Conservation (phyloP, 1,140 invertebrate species). For the Drosophila malerkotliana region DNA sequence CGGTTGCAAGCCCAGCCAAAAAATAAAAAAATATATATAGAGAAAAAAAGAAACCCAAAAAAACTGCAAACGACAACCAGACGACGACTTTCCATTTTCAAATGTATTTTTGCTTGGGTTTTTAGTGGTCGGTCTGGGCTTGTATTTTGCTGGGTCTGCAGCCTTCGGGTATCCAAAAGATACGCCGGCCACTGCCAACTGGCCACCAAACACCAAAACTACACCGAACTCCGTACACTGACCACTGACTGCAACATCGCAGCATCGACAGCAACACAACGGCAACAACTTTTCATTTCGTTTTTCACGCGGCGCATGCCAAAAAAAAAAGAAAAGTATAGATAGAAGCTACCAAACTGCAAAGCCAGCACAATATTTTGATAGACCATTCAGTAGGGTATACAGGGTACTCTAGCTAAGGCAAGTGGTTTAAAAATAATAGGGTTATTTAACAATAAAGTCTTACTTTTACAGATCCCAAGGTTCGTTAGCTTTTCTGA, state of each 20-base stretch:
- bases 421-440: background rate
- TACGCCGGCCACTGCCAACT: slow-evolving; percentile 41
- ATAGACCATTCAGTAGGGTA: slow-evolving; percentile 24
- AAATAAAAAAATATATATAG: slow-evolving; percentile 12
- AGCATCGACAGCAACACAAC: slow-evolving; percentile 42
- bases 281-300: slow-evolving; percentile 79
- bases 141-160: slow-evolving; percentile 54
- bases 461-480: too few species aligned
- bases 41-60: slow-evolving; percentile 29
- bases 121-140: background rate
- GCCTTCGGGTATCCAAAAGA: slow-evolving; percentile 39
- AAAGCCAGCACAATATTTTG: slow-evolving; percentile 35
- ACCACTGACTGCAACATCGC: slow-evolving; percentile 43
- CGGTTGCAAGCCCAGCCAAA: slow-evolving; percentile 60
- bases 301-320: slow-evolving; percentile 74
- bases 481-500: background rate
- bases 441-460: background rate
- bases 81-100: slow-evolving; percentile 78
- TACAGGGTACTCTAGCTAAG: slow-evolving; percentile 6
- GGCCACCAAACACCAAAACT: slow-evolving; percentile 8
- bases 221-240: slow-evolving; percentile 5
- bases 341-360: slow-evolving; percentile 50
- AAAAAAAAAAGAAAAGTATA: slow-evolving; percentile 43
- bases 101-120: slow-evolving; percentile 50
- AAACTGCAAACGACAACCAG: slow-evolving; percentile 63